Base-by-base conservation (phyloP, 2,888 invertebrate species). In the Amblyjoppa proteus region DNA sequence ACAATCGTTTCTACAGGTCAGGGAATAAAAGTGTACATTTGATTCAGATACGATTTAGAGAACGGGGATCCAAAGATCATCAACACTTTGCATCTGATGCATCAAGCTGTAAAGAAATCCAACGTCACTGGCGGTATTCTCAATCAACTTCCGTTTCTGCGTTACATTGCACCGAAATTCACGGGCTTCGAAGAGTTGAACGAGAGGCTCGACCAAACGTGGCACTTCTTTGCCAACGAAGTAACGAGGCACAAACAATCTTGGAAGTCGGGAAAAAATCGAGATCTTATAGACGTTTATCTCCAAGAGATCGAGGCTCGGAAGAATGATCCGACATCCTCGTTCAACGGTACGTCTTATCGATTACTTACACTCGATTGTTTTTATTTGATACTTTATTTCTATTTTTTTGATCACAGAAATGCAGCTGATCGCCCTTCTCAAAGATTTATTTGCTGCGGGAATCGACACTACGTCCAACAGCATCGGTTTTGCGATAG, bases 381-480 rank as follows among this genome's bases (percentile, higher is more conserved):
- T 58, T 28, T 28, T 4, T 3, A 58, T 58, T 58, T 58, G 28
- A 28, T 28, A 4, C 11, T 28, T 58, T 0, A 16, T 58, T 11
- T 58, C 4, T 2, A 25, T 56, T 56, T n/a, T 25, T 56, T 2
- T 13, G 11, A 6, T 11, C 13, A 13, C 95, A 83, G 97, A 97
- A 92, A 96, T 96, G 11, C 97, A 97, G 90, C 94, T 98, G 71
- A 93, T 97, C 79, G 97, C 97, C 0, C 95, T 97, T 89, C 96
- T 97, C 88, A 95, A 97, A 95, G 97, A 97, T 90, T 96, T 97
- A 95, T 98, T 97, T 90, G 96, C 97, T 95, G 97, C 97, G 38
- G 98, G 97, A 0, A 96, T 97, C 0, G 97, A 98, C 94, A 98
- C 98, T 0, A 97, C 97, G 0, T 97, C 96, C 81, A 97, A 97